Evolutionary conservation across 2,113 vertebrate genomes (phyloP), one percentile per base, ranked within the genome.

Genomic region (Heterotis niloticus): DNA sequence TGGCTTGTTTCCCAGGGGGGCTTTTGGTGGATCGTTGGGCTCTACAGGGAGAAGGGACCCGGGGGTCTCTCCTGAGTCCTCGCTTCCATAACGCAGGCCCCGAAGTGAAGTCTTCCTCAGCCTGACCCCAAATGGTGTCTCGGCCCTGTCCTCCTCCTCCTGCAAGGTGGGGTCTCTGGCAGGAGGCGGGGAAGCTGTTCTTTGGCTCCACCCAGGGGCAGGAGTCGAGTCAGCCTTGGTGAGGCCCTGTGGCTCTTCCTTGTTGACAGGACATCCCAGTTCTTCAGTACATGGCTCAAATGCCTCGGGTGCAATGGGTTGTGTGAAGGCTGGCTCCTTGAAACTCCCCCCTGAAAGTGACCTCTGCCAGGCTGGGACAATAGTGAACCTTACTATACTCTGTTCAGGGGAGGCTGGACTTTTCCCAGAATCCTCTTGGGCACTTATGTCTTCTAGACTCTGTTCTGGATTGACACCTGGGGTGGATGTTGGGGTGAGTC

Each of bases 101-200:
- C 93, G 88, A 68, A 88, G 90, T 0, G 91, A 86, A 0, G 90
- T 94, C 88, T 90, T 95, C 84, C 93, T 93, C 79, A 96, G 87
- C 66, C 83, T 90, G n/a, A 97, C 85, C 60, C 96, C 96, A 81
- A 98, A 97, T 0, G 90, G 88, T 79, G 81, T 95, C 86, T 94
- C 90, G 7, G 76, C 70, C 70, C 81, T 89, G 23, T 84, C 85
- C 56, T 84, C 84, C 56, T 84, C 84, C 57, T 84, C 88, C 0
- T 74, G 44, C 5, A 75, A 73, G 0, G 82, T 23, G 64, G 23
- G 71, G 20, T 54, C 70, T 68, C 24, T 80, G 10, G 14, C 1
- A 5, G 60, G 18, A 18, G 17, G 66, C 29, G 1, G 56, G 17
- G n/a, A 65, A 9, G 44, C n/a, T 0, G 71, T 17, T 78, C 80